Evolutionary conservation across 2,113 vertebrate species (phyloP).

Genomic region (Lichenostomus cassidix): DNA sequence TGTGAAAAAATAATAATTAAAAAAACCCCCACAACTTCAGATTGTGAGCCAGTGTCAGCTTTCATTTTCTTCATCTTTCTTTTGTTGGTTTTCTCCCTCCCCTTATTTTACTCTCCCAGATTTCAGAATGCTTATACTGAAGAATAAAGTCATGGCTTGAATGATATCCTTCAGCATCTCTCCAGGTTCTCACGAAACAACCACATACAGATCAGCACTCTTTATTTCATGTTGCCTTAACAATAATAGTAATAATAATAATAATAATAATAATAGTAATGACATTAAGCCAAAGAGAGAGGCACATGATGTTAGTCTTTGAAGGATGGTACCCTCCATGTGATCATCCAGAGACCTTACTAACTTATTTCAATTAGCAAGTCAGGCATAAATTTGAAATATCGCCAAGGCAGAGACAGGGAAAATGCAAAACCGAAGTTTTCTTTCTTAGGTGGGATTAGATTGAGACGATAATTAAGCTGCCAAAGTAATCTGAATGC

Average conservation of each 20-base stretch:
- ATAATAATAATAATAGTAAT: not conserved
- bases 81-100: not conserved
- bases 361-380: conserved; percentile 63
- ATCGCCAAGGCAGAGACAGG: not conserved
- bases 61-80: not conserved
- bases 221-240: not conserved
- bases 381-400: conserved; percentile 60
- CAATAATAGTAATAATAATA: not conserved
- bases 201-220: not conserved
- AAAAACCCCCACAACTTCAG: not conserved
- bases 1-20: not conserved
- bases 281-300: not conserved
- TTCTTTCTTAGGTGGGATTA: conserved; percentile 63
- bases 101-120: not conserved
- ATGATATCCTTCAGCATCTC: not conserved
- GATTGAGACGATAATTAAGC: conserved; percentile 61
- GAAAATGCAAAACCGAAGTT: conserved; percentile 1
- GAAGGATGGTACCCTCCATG: not conserved
- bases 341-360: conserved; percentile 18
- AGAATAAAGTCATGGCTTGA: not conserved
- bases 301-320: conserved; percentile 1
- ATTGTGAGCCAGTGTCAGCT: not conserved
- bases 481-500: conserved; percentile 64
- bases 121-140: not conserved
- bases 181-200: not conserved